Evolutionary conservation across 2,113 vertebrate species (phyloP).

Genomic region (Mormyrus iriodes): DNA sequence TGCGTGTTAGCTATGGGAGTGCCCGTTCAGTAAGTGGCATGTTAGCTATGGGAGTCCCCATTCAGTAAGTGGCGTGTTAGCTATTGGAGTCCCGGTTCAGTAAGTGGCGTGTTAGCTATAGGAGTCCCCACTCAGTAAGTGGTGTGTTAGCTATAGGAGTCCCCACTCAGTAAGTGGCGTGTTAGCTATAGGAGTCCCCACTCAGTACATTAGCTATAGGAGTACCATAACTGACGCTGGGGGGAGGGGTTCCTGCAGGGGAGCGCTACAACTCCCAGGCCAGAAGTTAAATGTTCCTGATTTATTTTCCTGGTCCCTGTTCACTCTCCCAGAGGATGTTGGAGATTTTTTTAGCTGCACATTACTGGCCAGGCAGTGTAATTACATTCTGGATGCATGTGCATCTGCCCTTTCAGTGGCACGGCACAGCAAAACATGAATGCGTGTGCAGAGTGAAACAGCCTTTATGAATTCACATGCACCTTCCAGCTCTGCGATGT

Average conservation of each 20-base stretch:
- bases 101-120: background rate
- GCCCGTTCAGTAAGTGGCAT: background rate
- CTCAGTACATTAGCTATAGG: background rate
- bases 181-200: too few species aligned
- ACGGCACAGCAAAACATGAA: background rate
- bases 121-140: background rate
- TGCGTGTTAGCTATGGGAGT: background rate
- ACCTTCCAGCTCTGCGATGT: background rate
- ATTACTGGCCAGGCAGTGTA: background rate
- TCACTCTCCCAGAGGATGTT: background rate
- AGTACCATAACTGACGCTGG: background rate
- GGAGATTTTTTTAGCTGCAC: background rate
- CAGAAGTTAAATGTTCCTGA: background rate
- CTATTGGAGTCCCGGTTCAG: background rate
- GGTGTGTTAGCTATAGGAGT: background rate
- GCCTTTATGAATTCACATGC: background rate
- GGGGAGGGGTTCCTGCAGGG: background rate
- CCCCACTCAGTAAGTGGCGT: too few species aligned
- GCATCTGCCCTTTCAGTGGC: background rate
- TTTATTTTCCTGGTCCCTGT: constrained; percentile 3
- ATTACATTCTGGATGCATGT: background rate
- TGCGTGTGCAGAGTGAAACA: background rate
- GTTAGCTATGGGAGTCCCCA: background rate
- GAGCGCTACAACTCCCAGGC: background rate
- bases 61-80: background rate